Percentiles rank a stretch among this genome's conserved stretches.
phyloP scores from a whole-genome alignment of 2,888 invertebrate genomes.

The Dilophus febrilis region DNA sequence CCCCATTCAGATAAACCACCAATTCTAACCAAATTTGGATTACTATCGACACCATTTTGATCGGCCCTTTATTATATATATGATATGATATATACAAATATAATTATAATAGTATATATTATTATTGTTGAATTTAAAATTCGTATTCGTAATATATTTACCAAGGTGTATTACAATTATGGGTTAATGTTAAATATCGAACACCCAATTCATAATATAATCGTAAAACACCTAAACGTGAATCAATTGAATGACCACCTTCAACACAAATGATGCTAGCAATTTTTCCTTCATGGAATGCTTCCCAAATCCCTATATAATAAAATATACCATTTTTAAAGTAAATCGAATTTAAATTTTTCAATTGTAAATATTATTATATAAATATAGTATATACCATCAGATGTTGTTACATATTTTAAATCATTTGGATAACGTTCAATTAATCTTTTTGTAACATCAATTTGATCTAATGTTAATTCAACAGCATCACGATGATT shows the following conservation, averaged over 20 bases:
- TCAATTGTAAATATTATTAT: no score
- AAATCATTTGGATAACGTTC: slow-evolving; percentile 28
- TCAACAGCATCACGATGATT: slow-evolving; percentile 38
- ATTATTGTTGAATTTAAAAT: no score
- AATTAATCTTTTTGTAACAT: slow-evolving; percentile 38
- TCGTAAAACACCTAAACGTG: slow-evolving; percentile 35
- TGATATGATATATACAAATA: no score
- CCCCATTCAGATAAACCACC: slow-evolving; percentile 7
- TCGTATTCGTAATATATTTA: no score
- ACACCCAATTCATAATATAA: slow-evolving; percentile 40
- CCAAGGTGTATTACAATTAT: slow-evolving; percentile 45
- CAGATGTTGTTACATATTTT: slow-evolving; percentile 25
- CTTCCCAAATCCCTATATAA: slow-evolving; percentile 27
- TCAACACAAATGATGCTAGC: slow-evolving; percentile 41
- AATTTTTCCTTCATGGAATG: slow-evolving; percentile 33
- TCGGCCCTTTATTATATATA: no score
- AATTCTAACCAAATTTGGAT: slow-evolving; percentile 1
- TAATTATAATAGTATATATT: no score
- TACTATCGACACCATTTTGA: not conserved
- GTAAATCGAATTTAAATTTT: no score
- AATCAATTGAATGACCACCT: slow-evolving; percentile 43
- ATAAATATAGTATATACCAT: no score
- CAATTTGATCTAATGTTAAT: slow-evolving; percentile 40
- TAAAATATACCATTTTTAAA: slow-evolving; percentile 8
- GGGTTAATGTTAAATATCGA: slow-evolving; percentile 43